Conservation (phyloP, 2,113 vertebrate species). For the Sander vitreus region DNA sequence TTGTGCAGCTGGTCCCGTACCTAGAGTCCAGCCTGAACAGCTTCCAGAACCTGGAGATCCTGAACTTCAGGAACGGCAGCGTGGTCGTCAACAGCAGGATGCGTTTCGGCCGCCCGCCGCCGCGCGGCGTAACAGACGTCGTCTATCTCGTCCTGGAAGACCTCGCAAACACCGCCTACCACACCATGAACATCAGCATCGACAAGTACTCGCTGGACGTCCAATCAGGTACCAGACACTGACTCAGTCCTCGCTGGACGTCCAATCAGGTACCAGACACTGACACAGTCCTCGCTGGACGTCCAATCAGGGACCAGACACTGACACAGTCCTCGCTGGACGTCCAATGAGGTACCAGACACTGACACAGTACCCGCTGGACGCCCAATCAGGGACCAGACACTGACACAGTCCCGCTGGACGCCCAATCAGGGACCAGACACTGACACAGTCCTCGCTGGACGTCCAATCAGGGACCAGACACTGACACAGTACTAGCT, state of each 20-base stretch:
- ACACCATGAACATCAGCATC: conserved; percentile 95
- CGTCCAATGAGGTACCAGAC: conserved; percentile 87
- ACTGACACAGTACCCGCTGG: conserved; percentile 89
- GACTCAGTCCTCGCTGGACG: conserved; percentile 93
- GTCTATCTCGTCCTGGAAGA: conserved; percentile 96
- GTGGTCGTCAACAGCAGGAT: conserved; percentile 96
- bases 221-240: conserved; percentile 83
- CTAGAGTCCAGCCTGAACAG: conserved; percentile 95
- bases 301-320: conserved; percentile 87
- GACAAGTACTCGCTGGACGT: conserved; percentile 96
- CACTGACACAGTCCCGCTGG: conserved; percentile 85
- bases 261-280: conserved; percentile 86
- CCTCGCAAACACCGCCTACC: conserved; percentile 94
- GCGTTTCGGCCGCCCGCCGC: conserved; percentile 91
- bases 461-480: conserved; percentile 90
- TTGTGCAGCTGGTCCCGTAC: conserved; percentile 87
- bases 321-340: conserved; percentile 91
- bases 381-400: conserved; percentile 89
- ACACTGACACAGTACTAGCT: conserved; percentile 87
- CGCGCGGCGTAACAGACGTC: conserved; percentile 87
- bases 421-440: conserved; percentile 89
- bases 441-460: conserved; percentile 88
- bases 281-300: conserved; percentile 91
- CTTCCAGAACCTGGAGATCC: conserved; percentile 95
- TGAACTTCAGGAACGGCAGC: conserved; percentile 98